Percentiles rank a stretch among this genome's conserved stretches.
These are phyloP conservation scores for Lathronympha strigana DNA, from an alignment of 2,888 invertebrate genomes.

Conservation along the genomic window DNA sequence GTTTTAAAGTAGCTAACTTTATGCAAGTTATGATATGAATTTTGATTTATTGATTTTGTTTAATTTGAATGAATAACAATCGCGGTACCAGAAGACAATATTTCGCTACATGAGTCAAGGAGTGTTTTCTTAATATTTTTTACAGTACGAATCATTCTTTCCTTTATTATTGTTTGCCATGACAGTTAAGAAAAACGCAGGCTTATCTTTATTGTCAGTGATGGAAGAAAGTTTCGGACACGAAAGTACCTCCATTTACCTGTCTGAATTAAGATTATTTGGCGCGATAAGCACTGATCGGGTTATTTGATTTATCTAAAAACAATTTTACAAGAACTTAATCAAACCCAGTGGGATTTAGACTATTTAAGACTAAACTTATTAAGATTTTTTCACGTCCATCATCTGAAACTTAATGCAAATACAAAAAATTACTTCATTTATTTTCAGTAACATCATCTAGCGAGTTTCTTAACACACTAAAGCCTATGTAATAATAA, in stretches of 20 bases:
- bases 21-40: too few species aligned
- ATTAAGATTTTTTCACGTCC: too few species aligned
- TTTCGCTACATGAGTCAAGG: neutral
- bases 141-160: neutral
- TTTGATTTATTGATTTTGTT: too few species aligned
- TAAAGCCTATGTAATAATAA: too few species aligned
- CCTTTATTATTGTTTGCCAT: neutral
- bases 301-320: neutral
- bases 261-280: constrained; percentile 1
- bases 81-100: too few species aligned
- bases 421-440: too few species aligned
- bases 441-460: too few species aligned
- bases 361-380: too few species aligned
- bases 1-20: neutral
- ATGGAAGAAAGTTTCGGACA: neutral
- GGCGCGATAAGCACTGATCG: neutral
- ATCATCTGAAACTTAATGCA: too few species aligned
- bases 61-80: too few species aligned
- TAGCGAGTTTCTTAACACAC: too few species aligned
- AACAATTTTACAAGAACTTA: neutral
- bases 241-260: neutral
- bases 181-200: neutral
- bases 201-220: neutral
- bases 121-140: neutral
- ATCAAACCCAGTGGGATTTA: neutral